A percentile compares a stretch with the other conserved stretches of the same genome.
phyloP scores from a whole-genome alignment of 2,888 invertebrate species.

The Seira ritae region DNA sequence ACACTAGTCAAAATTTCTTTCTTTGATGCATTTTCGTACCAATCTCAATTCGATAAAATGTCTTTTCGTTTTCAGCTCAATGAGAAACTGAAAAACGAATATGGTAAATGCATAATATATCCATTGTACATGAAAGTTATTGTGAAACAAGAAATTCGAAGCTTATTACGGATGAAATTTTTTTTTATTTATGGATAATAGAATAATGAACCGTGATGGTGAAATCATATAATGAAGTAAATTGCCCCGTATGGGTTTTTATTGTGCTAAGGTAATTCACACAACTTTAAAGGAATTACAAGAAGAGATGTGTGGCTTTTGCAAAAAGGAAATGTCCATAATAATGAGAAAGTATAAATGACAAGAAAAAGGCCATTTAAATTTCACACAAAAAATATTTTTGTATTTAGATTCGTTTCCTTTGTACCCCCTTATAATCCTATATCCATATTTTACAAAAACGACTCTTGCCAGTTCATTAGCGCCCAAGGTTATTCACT shows the following conservation, averaged over 20 bases:
- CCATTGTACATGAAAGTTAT: constrained; percentile 19
- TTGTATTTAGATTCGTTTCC: neutral
- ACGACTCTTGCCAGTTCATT: constrained; percentile 21
- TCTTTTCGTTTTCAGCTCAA: neutral
- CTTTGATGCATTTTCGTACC: neutral
- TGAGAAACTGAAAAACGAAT: neutral
- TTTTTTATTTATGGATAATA: constrained; percentile 62
- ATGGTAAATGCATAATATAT: neutral
- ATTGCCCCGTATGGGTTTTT: constrained; percentile 59
- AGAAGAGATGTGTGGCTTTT: neutral
- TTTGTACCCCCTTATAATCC: neutral
- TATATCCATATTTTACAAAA: too few relatives aligned
- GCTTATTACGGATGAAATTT: constrained; percentile 61
- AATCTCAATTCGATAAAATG: constrained; percentile 3
- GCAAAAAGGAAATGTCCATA: neutral
- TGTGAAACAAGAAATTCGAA: constrained; percentile 62
- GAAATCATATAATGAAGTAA: constrained; percentile 64
- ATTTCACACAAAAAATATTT: neutral
- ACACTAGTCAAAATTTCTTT: neutral
- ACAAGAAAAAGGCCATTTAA: constrained; percentile 7
- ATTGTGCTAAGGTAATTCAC: constrained; percentile 52
- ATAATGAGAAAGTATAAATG: constrained; percentile 14
- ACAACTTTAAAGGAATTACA: constrained; percentile 28
- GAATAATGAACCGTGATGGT: constrained; percentile 64
- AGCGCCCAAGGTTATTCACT: constrained; percentile 31